Conservation (phyloP, 2,888 invertebrate genomes). For the Drosophila subsilvestris region DNA sequence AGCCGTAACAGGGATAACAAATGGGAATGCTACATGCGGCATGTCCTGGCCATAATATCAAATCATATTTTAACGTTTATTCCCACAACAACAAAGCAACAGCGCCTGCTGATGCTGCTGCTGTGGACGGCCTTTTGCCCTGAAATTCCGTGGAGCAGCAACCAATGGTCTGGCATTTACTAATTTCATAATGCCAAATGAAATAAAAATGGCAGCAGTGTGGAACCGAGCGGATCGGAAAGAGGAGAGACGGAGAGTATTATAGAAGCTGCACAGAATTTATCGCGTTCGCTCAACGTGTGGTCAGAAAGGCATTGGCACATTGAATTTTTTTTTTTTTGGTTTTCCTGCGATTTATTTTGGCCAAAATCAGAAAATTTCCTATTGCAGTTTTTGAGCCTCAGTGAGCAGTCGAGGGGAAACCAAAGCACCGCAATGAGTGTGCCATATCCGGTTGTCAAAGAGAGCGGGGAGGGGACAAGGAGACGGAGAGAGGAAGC, state of each 20-base stretch:
- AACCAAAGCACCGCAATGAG: constrained; percentile 36
- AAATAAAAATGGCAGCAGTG: constrained; percentile 63
- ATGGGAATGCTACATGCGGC: constrained; percentile 70
- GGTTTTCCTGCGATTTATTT: not conserved
- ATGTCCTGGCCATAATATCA: constrained; percentile 69
- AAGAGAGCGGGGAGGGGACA: constrained; percentile 10
- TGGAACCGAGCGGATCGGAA: constrained; percentile 14
- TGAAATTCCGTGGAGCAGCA: constrained; percentile 41
- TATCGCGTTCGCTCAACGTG: constrained; percentile 51
- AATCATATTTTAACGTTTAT: constrained; percentile 75
- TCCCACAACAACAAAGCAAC: constrained; percentile 29
- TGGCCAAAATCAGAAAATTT: constrained; percentile 19
- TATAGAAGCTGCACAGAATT: constrained; percentile 51
- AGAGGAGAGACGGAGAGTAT: constrained; percentile 44
- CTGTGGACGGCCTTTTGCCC: not conserved
- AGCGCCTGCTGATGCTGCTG: too few relatives aligned
- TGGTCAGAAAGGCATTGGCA: constrained; percentile 11
- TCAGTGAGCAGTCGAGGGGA: constrained; percentile 31
- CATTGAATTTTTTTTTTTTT: constrained; percentile 2
- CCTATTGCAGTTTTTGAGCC: constrained; percentile 52
- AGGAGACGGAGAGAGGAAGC: not conserved
- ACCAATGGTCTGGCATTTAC: constrained; percentile 50
- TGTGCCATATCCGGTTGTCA: constrained; percentile 33
- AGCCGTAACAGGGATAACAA: constrained; percentile 73
- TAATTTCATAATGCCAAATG: constrained; percentile 73